Conservation (phyloP, 2,888 invertebrate genomes). For the Agriotes lineatus region DNA sequence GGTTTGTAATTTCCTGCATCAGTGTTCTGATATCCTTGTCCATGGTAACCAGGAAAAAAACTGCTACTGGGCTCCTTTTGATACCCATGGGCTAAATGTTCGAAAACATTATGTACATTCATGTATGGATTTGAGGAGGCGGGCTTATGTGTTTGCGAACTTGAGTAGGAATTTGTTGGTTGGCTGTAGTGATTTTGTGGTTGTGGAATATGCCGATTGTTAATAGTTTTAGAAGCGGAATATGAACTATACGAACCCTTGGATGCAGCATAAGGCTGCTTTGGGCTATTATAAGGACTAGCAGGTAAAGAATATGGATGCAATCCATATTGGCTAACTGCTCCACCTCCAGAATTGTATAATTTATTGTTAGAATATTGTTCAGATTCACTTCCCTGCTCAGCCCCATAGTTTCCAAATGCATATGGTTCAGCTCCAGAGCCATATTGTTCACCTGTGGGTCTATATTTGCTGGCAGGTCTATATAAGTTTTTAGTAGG, state of each 20-base stretch:
- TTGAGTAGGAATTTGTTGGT: neutral
- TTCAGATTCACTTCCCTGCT: neutral
- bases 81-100: conserved; percentile 8
- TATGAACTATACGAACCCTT: no score
- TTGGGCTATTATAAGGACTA: no score
- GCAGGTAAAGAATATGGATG: no score
- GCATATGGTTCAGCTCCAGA: neutral
- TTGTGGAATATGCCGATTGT: neutral
- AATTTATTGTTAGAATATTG: no score
- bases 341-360: no score
- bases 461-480: no score
- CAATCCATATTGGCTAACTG: no score
- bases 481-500: no score
- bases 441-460: neutral
- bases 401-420: neutral
- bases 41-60: conserved; percentile 23
- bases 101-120: conserved; percentile 8
- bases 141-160: neutral
- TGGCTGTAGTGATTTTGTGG: neutral
- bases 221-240: neutral
- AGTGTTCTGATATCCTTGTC: conserved; percentile 2
- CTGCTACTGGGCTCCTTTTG: neutral
- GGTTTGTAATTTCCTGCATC: conserved; percentile 21
- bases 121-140: neutral
- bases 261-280: no score